These are phyloP conservation scores for Ephydatia muelleri DNA, from an alignment of 37 sponge, comb jelly and placozoan species.

Conservation along the genomic window DNA sequence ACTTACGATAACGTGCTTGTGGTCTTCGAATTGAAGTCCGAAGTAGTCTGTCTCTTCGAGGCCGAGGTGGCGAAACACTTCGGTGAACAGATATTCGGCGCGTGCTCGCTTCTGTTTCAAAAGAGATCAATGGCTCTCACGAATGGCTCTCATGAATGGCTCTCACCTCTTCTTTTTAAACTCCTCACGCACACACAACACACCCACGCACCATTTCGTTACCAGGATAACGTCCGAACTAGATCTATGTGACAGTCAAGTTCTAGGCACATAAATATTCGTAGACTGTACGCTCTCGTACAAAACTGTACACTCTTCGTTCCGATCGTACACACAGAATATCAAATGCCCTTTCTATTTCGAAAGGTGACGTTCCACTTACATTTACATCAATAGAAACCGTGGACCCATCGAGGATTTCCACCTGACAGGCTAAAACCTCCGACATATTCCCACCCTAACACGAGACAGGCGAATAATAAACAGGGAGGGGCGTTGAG, in stretches of 20 bases:
- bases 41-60: slow-evolving; percentile 83
- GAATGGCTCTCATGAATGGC: too few relatives aligned
- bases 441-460: slow-evolving; percentile 38
- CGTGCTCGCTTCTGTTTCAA: slow-evolving; percentile 48
- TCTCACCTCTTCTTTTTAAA: too few relatives aligned
- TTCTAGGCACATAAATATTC: too few relatives aligned
- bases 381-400: slow-evolving; percentile 73
- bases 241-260: too few relatives aligned
- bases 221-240: too few relatives aligned
- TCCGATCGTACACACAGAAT: background rate
- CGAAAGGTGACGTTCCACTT: slow-evolving; percentile 13
- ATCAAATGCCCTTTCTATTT: background rate
- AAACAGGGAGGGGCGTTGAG: slow-evolving; percentile 4
- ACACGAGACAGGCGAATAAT: background rate
- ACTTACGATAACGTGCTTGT: slow-evolving; percentile 66
- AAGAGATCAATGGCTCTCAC: background rate
- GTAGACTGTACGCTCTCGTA: background rate
- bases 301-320: background rate
- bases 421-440: slow-evolving; percentile 64
- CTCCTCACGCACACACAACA: background rate
- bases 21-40: slow-evolving; percentile 68
- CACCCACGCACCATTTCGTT: background rate
- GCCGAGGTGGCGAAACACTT: slow-evolving; percentile 64
- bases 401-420: slow-evolving; percentile 72
- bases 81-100: slow-evolving; percentile 44